Conservation (phyloP, 2,113 vertebrate species). For the Notothenia rossii region DNA sequence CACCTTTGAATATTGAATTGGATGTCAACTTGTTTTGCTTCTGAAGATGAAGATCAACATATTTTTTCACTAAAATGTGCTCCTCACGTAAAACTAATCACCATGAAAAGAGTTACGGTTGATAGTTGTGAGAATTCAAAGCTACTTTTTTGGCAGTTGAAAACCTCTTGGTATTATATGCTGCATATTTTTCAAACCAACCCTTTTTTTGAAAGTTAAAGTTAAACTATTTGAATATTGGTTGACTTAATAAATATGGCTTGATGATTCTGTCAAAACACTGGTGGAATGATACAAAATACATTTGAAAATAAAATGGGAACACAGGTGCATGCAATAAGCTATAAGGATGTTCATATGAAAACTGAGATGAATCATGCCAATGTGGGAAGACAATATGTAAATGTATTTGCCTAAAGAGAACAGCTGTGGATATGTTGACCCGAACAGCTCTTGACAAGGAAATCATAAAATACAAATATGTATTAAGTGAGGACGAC, state of each 20-base stretch:
- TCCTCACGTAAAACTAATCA: too few species aligned
- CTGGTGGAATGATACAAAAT: not conserved
- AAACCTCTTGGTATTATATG: not conserved
- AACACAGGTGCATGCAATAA: constrained; percentile 1
- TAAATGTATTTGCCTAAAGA: constrained; percentile 60
- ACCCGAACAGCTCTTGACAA: constrained; percentile 10
- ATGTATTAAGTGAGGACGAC: not conserved
- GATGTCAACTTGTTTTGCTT: not conserved
- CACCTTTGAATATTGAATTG: not conserved
- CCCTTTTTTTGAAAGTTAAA: too few species aligned
- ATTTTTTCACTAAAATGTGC: not conserved
- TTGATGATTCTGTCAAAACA: not conserved
- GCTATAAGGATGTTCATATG: not conserved
- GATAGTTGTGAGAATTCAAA: not conserved
- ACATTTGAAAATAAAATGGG: not conserved
- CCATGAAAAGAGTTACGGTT: too few species aligned
- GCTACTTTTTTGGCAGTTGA: not conserved
- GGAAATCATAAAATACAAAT: constrained; percentile 41
- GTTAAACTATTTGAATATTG: not conserved
- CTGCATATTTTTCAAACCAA: too few species aligned
- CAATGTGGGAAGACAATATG: constrained; percentile 43
- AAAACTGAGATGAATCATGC: not conserved
- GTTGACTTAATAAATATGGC: too few species aligned
- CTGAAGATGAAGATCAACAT: not conserved
- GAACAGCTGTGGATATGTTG: constrained; percentile 23